Base-by-base conservation (phyloP, 1,140 invertebrate species). In the Drosophila jambulina region DNA sequence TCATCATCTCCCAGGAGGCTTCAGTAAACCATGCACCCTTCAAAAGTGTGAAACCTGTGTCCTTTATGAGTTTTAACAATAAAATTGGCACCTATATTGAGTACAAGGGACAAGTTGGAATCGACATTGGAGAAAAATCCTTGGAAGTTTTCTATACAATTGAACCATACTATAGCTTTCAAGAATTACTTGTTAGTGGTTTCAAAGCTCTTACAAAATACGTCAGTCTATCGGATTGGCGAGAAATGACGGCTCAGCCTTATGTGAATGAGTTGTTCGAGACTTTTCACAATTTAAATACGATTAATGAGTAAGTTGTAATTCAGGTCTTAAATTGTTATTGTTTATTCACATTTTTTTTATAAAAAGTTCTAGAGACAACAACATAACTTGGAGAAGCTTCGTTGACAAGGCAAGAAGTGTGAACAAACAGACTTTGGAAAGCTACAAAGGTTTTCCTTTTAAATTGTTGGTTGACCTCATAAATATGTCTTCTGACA, bases 41-140 rank as follows among this genome's bases (percentile, higher is more conserved):
- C 17, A n/a, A 10, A 21, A 29, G 17, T 48, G 27, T 5, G 48
- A 32, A 21, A 19, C 56, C 38, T 19, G 29, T 29, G 57, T 12
- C 25, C 15, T n/a, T 46, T 25, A 32, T 13, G 5, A 13, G 40
- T 15, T 45, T 45, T 17, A 15, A 45, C n/a, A 59, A 59, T 9
- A 45, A 38, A 25, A 25, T 59, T 4, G 56, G 56, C 15, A 45
- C 25, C 25, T 59, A 27, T 13, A 6, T 59, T 15, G 56, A 59
- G 56, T 43, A 59, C 38, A 29, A 15, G 7, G 56, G 38, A 21
- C 17, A 38, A 45, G 38, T 15, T 8, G 13, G 4, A 59, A 15
- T 15, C 13, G 13, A 19, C 5, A 12, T 27, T 27, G 23, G 2
- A 6, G 6, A 29, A n/a, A 4, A 27, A 9, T 9, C 6, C 19